Evolutionary conservation across 2,113 vertebrate genomes (phyloP), one percentile per base, ranked within the genome.

Genomic region (Gymnogyps californianus): DNA sequence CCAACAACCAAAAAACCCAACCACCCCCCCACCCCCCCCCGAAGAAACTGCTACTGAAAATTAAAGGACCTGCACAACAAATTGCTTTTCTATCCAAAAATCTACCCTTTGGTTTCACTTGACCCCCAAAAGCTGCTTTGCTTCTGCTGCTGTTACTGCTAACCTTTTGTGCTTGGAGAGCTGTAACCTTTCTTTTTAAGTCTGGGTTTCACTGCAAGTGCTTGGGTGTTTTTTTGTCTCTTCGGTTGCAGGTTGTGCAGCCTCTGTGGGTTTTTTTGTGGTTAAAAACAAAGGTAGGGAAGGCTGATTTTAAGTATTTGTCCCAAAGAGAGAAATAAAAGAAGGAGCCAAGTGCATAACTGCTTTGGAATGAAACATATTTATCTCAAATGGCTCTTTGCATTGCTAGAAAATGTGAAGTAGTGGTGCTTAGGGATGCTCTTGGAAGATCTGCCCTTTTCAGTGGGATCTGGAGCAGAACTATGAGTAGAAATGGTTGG

Each of bases 251-350:
- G 55, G 64, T 62, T 90, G 22, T 80, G 40, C 69, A 61, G 40
- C 24, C 31, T 90, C 17, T 51, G 36, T 72, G 16, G 4, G 3
- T 11, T 49, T 65, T 92, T 74, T 69, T 71, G 49, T 88, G 71
- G n/a, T 83, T 91, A 59, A 88, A 90, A 88, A 72, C 70, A 88
- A 57, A 81, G 46, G 34, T 28, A 52, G n/a, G 46, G 31, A 94
- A 83, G 51, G 46, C 75, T 94, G 78, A 40, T 83, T 86, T 93
- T 66, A 74, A 83, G 58, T 91, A 67, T 90, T 96, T 93, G 21
- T 85, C 62, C 70, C 78, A 61, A 69, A 72, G 93, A 94, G 91
- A 87, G 78, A 77, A 85, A 85, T 80, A 95, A 90, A 94, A 49
- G 78, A n/a, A 90, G 91, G 21, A 77, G 42, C 64, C 66, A 82